Conservation (phyloP, 2,113 vertebrate species). For the Gambusia affinis region DNA sequence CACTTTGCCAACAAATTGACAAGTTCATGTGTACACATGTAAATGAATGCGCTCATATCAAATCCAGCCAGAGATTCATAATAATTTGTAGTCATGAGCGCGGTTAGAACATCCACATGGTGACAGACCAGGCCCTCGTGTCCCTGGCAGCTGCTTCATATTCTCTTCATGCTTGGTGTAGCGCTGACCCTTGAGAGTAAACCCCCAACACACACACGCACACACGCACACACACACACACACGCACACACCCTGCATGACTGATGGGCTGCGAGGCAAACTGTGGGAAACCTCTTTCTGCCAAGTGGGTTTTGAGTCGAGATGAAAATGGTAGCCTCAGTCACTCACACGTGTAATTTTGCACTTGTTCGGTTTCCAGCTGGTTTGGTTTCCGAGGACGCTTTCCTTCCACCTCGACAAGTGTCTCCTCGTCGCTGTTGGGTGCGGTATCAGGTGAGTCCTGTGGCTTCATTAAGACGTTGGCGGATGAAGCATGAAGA, state of each 20-base stretch:
- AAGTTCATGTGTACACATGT: neutral
- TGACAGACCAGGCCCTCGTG: conserved; percentile 34
- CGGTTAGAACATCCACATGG: conserved; percentile 17
- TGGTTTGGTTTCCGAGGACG: conserved; percentile 5
- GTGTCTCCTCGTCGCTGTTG: neutral
- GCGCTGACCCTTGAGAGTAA: conserved; percentile 64
- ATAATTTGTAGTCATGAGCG: neutral
- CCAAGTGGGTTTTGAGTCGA: conserved; percentile 64
- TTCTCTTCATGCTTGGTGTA: conserved; percentile 60
- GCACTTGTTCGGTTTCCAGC: conserved; percentile 47
- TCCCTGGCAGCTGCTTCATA: conserved; percentile 71
- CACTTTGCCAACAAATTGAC: neutral
- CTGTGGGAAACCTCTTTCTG: conserved; percentile 64
- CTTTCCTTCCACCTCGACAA: neutral
- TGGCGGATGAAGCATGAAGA: neutral
- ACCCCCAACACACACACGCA: conserved; percentile 21
- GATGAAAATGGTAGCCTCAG: conserved; percentile 55
- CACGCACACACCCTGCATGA: conserved; percentile 46
- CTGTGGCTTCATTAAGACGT: conserved; percentile 6
- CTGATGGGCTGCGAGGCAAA: conserved; percentile 68
- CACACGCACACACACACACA: too few relatives aligned
- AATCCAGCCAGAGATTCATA: neutral
- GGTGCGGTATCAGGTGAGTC: neutral
- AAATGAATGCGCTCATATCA: neutral
- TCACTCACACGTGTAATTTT: conserved; percentile 64